Percentiles rank a stretch among this genome's conserved stretches.
Conservation (phyloP, 2,888 invertebrate species). For the Mythimna pallens region DNA sequence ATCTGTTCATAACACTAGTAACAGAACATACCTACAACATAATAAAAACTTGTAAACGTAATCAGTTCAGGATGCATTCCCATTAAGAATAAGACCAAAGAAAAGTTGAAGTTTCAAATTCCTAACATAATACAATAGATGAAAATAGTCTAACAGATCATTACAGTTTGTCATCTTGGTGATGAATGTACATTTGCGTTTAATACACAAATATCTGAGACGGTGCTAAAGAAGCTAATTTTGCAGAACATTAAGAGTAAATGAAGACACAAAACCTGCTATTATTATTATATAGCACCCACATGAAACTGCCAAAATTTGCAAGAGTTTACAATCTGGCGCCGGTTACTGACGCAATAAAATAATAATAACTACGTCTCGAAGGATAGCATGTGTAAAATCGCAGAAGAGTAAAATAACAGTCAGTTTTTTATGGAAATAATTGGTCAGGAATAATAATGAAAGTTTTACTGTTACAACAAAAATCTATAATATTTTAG, state of each 20-base stretch:
- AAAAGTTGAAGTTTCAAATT: background rate
- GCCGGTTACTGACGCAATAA: slow-evolving; percentile 52
- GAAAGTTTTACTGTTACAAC: background rate
- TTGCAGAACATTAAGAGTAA: slow-evolving; percentile 14
- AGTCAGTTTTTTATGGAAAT: slow-evolving; percentile 10
- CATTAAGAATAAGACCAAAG: background rate
- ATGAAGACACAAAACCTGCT: slow-evolving; percentile 38
- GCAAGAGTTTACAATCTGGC: slow-evolving; percentile 40
- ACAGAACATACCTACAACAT: background rate
- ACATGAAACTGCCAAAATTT: slow-evolving; percentile 36
- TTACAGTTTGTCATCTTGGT: slow-evolving; percentile 1
- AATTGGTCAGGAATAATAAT: slow-evolving; percentile 1
- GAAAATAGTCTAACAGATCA: slow-evolving; percentile 13
- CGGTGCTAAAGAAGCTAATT: slow-evolving; percentile 34
- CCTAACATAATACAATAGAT: slow-evolving; percentile 11
- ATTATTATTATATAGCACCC: slow-evolving; percentile 29
- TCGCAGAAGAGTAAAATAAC: slow-evolving; percentile 47
- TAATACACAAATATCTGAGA: slow-evolving; percentile 14
- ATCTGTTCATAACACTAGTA: slow-evolving; percentile 16
- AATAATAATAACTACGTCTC: slow-evolving; percentile 48
- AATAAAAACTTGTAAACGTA: slow-evolving; percentile 9
- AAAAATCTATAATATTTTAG: slow-evolving; percentile 6
- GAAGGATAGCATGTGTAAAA: slow-evolving; percentile 36
- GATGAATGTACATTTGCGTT: slow-evolving; percentile 19
- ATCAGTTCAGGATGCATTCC: slow-evolving; percentile 10